Percentiles rank a stretch among this genome's conserved stretches.
Evolutionary conservation across 2,888 invertebrate genomes (phyloP).

Genomic region (Lasioglossum zephyrum): DNA sequence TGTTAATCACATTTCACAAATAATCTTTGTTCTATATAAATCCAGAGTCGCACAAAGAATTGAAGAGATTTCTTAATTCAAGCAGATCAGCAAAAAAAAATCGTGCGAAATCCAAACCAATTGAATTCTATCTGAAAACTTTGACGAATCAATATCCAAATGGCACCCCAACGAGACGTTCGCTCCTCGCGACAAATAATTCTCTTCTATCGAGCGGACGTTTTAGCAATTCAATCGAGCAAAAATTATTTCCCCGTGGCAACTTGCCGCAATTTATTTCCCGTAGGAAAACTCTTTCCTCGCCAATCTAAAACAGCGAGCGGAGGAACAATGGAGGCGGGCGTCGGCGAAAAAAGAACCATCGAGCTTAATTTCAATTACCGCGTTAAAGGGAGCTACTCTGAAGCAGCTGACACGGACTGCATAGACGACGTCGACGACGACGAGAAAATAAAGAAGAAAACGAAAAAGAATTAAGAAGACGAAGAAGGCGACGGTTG

Average conservation of each 20-base stretch:
- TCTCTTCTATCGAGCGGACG: neutral
- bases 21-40: too few species aligned
- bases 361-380: conserved; percentile 53
- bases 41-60: neutral
- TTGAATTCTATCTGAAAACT: neutral
- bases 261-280: conserved; percentile 13
- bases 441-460: neutral
- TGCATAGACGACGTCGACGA: conserved; percentile 19
- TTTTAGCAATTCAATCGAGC: conserved; percentile 1
- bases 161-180: neutral
- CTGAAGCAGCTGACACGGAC: conserved; percentile 52
- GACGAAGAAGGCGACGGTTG: neutral
- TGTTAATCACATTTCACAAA: neutral
- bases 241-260: conserved; percentile 1
- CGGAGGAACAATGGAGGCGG: conserved; percentile 5
- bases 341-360: conserved; percentile 2
- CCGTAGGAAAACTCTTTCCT: conserved; percentile 8
- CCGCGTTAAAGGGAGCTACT: conserved; percentile 48
- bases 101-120: neutral
- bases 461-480: neutral
- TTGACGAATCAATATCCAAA: neutral
- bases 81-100: neutral
- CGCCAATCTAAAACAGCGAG: neutral
- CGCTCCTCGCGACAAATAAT: neutral
- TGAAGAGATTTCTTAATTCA: neutral